phyloP scores from a whole-genome alignment of 1,140 invertebrate genomes.

The Parapsyche elsis region DNA sequence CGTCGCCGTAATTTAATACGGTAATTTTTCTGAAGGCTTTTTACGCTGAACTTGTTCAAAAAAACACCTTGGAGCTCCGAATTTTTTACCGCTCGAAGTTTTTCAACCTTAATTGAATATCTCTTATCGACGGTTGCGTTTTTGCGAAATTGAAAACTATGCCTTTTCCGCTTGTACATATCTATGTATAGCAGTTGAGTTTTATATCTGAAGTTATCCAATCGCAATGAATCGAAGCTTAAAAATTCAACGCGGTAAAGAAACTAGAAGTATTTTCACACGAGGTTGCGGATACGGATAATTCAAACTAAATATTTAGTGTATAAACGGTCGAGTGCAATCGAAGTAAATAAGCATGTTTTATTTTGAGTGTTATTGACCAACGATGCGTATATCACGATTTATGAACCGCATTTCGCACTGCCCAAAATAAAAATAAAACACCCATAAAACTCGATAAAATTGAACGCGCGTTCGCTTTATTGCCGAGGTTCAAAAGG shows the following conservation, averaged over 20 bases:
- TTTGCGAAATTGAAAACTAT: constrained; percentile 17
- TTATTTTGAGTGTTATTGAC: neutral
- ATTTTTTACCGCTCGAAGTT: constrained; percentile 1
- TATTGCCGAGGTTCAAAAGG: constrained; percentile 3
- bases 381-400: neutral
- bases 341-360: constrained; percentile 9
- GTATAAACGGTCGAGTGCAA: neutral
- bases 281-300: no score
- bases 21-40: neutral
- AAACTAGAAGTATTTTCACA: no score
- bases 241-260: no score
- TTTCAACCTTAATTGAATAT: constrained; percentile 12
- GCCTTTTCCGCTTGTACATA: neutral
- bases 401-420: constrained; percentile 10
- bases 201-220: no score
- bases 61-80: neutral
- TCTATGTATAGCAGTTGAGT: no score
- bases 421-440: neutral
- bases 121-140: neutral
- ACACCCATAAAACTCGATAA: constrained; percentile 19
- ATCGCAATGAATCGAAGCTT: no score
- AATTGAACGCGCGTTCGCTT: constrained; percentile 18
- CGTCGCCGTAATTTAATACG: neutral
- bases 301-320: no score
- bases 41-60: neutral